phyloP scores from a whole-genome alignment of 1,140 invertebrate species.

The Cryptotermes secundus region DNA sequence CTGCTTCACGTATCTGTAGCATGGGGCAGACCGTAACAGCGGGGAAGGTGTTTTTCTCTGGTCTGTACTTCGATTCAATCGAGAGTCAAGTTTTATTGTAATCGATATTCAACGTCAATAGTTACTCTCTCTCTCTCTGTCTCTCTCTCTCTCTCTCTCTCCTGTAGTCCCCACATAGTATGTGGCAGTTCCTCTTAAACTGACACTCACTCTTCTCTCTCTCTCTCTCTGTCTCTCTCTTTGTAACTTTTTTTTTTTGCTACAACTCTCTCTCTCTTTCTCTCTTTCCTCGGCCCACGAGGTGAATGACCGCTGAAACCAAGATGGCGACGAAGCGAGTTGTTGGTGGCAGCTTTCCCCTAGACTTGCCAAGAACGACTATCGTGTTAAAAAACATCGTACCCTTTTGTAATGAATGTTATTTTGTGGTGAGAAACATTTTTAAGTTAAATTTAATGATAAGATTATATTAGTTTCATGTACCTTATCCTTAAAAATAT shows the following conservation, averaged over 20 bases:
- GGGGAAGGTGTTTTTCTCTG: not conserved
- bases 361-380: constrained; percentile 15
- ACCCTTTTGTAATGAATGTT: not conserved
- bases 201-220: not conserved
- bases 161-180: not conserved
- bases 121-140: not conserved
- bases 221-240: not conserved
- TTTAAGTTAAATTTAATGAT: too few species aligned
- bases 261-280: not conserved
- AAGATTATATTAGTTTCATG: too few species aligned
- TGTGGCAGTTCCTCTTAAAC: not conserved
- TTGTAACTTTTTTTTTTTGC: not conserved
- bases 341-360: constrained; percentile 2
- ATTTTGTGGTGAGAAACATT: too few species aligned
- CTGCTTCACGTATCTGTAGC: not conserved
- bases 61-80: not conserved
- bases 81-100: not conserved
- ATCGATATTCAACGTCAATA: not conserved
- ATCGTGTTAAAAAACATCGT: not conserved
- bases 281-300: not conserved
- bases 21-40: not conserved
- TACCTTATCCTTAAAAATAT: too few species aligned
- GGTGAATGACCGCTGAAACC: constrained; percentile 4
- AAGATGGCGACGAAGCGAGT: not conserved
- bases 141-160: not conserved